Percentiles rank a stretch among this genome's conserved stretches.
phyloP scores from a whole-genome alignment of 2,113 vertebrate genomes.

The Marcusenius ussheri region DNA sequence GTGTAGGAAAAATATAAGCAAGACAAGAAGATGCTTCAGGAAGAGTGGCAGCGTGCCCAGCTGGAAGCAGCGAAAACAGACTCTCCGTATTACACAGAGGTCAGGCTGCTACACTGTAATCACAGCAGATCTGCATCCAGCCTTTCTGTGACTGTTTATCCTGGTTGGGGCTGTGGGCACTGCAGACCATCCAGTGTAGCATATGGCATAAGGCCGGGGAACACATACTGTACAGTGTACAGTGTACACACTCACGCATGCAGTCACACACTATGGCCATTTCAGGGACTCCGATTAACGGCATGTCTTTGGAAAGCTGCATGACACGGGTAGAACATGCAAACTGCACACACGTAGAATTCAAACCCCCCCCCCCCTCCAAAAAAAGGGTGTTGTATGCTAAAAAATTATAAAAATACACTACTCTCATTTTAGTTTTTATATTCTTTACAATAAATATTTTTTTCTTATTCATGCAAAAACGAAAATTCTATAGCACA shows the following conservation, averaged over 20 bases:
- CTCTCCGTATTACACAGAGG: constrained; percentile 37
- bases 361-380: not conserved
- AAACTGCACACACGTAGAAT: not conserved
- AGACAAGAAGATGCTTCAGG: constrained; percentile 81
- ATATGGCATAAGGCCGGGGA: not conserved
- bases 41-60: constrained; percentile 78
- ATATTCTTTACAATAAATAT: not conserved
- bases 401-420: not conserved
- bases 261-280: not conserved
- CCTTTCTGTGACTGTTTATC: not conserved
- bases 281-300: not conserved
- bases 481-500: not conserved
- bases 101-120: not conserved
- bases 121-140: not conserved
- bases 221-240: not conserved
- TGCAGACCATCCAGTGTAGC: not conserved
- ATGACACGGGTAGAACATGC: not conserved
- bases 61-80: constrained; percentile 66
- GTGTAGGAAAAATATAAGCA: constrained; percentile 79
- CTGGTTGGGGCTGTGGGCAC: not conserved
- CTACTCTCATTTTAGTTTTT: not conserved
- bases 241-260: not conserved
- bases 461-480: not conserved
- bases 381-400: not conserved
- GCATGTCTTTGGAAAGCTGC: not conserved